A percentile compares a stretch with the other conserved stretches of the same genome.
phyloP scores from a whole-genome alignment of 1,140 invertebrate species.

The Zaprionus lachaisei region DNA sequence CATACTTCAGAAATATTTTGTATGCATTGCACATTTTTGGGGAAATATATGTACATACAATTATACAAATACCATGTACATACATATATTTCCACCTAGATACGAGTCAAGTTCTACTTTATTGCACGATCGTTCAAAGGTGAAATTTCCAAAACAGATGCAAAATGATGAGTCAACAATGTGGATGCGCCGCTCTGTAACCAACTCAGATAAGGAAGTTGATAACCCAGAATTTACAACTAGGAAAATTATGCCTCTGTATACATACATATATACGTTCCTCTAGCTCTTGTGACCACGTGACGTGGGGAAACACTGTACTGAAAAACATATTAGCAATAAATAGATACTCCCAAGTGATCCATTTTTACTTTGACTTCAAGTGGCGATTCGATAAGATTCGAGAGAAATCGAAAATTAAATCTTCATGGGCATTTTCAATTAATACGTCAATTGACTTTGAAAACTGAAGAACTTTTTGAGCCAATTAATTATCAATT shows the following conservation, averaged over 20 bases:
- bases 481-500: slow-evolving; percentile 60
- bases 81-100: neutral
- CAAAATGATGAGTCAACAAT: slow-evolving; percentile 1
- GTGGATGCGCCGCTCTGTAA: neutral
- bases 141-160: neutral
- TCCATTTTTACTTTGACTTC: neutral
- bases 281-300: neutral
- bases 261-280: neutral
- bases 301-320: neutral
- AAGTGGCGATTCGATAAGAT: slow-evolving; percentile 35
- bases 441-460: slow-evolving; percentile 35
- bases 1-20: neutral
- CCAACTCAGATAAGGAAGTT: neutral
- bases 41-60: neutral
- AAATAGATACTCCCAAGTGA: neutral
- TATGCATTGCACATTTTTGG: neutral
- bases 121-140: slow-evolving; percentile 1
- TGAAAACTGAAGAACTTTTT: slow-evolving; percentile 26
- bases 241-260: neutral
- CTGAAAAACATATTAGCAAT: neutral
- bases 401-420: slow-evolving; percentile 25
- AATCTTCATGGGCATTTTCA: slow-evolving; percentile 14
- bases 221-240: slow-evolving; percentile 1
- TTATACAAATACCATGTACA: neutral
- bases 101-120: neutral